Evolutionary conservation across 2,797 vertebrate genomes (phyloP), one percentile per base, ranked within the genome.

Genomic region (Florisuga fusca): DNA sequence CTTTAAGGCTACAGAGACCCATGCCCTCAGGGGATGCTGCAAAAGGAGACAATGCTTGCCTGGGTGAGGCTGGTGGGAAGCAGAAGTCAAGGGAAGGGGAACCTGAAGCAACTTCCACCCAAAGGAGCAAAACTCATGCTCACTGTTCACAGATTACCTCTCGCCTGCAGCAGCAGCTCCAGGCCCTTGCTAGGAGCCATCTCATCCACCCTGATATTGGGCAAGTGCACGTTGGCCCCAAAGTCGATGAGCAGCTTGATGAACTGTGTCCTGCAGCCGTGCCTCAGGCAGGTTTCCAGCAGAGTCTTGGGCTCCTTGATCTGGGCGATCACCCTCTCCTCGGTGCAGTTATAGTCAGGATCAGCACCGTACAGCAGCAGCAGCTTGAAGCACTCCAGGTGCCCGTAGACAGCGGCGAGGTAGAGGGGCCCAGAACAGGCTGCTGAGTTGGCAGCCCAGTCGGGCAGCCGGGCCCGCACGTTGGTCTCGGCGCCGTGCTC

Each of bases 301-400:
- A 99, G 98, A 0, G 98, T 99, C 96, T 98, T 99, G n/a, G 98
- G 98, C 83, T 98, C 97, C 88, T 98, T 98, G 67, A 99, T 98
- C 67, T 98, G 98, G 22, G 97, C 95, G n/a, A 99, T 89, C 68
- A 99, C 97, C 91, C 81, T 98, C 85, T 97, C 94, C 6, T 99
- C 98, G 0, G 98, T 98, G 97, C 99, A 99, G 97, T 99, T 99
- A 93, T 98, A 99, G 97, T 99, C 84, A 6, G 99, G 99, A 86
- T 99, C 98, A 2, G 99, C 99, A 0, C 99, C 99, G 1, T 99
- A 94, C 5, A 99, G 98, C 15, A 99, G 98, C 50, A 99, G 98
- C 71, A 98, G 90, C 63, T 97, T 99, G 73, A 99, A 99, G 96
- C 99, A 99, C 85, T 99, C 98, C 87, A 99, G 96, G 45, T 99